These are phyloP conservation scores for Strigamia crassipes DNA, from an alignment of 2,888 invertebrate genomes.

Conservation along the genomic window DNA sequence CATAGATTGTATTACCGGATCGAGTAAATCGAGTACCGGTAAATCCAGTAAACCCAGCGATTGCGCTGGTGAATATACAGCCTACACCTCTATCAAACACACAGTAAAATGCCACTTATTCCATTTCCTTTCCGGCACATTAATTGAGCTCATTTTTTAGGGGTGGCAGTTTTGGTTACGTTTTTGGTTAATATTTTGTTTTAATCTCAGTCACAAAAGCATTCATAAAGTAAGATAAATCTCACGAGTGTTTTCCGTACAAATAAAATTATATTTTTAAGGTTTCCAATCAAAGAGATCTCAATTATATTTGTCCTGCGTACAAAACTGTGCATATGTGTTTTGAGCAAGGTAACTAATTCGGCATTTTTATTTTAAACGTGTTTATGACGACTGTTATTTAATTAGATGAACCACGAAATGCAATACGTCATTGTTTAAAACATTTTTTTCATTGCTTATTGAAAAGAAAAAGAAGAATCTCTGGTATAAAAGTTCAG, in stretches of 20 bases:
- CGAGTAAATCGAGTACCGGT: no score
- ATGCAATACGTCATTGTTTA: not conserved
- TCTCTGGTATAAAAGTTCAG: not conserved
- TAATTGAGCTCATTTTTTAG: not conserved
- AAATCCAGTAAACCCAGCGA: no score
- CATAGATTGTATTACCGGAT: not conserved
- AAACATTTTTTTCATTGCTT: not conserved
- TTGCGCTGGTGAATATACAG: not conserved
- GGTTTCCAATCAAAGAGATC: not conserved
- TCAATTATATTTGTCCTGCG: not conserved
- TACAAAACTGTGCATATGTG: not conserved
- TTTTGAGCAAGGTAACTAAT: not conserved
- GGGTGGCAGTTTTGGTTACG: not conserved
- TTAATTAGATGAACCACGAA: not conserved
- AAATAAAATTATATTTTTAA: not conserved
- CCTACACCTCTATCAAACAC: not conserved
- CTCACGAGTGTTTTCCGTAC: not conserved
- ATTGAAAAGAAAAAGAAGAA: not conserved
- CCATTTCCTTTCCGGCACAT: not conserved
- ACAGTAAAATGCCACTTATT: not conserved
- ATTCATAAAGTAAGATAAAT: not conserved
- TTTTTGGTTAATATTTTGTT: not conserved
- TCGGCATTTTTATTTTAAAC: not conserved
- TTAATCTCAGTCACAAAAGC: not conserved
- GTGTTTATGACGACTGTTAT: not conserved